A percentile compares a stretch with the other conserved stretches of the same genome.
Evolutionary conservation across 1,140 invertebrate species (phyloP).

Genomic region (Drosophila dunni): DNA sequence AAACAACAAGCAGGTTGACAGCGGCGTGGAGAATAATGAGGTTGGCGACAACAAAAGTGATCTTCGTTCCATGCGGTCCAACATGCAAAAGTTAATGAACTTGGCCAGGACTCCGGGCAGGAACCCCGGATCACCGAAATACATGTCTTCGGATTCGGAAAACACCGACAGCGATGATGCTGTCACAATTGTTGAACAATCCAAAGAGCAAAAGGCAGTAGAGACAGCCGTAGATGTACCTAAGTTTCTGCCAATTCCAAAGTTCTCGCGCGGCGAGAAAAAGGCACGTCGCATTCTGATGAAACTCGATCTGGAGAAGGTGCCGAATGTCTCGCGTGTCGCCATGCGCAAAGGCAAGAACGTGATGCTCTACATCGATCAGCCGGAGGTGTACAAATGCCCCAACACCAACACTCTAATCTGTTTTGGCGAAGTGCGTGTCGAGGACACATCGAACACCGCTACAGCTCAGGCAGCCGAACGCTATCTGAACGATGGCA

Average conservation of each 20-base stretch:
- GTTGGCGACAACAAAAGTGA: neutral
- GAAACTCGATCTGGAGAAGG: constrained; percentile 59
- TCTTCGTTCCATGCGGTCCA: neutral
- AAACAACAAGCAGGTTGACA: neutral
- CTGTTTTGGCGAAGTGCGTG: constrained; percentile 51
- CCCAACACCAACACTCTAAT: constrained; percentile 48
- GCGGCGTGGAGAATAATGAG: too few species aligned
- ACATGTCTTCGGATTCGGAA: neutral
- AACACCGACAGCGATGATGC: constrained; percentile 43
- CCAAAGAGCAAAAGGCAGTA: neutral
- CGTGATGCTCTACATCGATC: constrained; percentile 55
- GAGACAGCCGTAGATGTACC: neutral
- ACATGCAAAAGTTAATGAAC: constrained; percentile 29
- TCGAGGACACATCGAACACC: constrained; percentile 52
- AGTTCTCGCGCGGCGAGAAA: constrained; percentile 59
- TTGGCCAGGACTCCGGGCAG: constrained; percentile 29
- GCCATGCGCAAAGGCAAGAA: constrained; percentile 67
- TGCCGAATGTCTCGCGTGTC: constrained; percentile 51
- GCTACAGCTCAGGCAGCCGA: constrained; percentile 51
- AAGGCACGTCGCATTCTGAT: constrained; percentile 64
- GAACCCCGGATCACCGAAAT: neutral
- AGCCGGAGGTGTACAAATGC: constrained; percentile 56
- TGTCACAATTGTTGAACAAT: constrained; percentile 2
- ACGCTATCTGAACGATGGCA: constrained; percentile 21
- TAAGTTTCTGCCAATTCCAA: neutral